Conservation (phyloP, 1,140 invertebrate species). For the Zelostemma sp. region DNA sequence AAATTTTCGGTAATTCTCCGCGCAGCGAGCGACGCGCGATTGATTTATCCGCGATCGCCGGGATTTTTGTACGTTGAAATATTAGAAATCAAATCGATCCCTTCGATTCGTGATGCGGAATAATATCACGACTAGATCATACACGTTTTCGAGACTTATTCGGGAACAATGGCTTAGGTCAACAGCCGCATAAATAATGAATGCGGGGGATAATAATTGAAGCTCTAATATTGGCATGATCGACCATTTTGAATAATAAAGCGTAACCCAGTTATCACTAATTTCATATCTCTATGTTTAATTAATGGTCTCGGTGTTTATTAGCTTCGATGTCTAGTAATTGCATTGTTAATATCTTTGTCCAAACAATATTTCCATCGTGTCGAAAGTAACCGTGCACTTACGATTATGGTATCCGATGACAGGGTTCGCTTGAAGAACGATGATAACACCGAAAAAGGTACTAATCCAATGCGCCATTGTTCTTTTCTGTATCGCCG, state of each 20-base stretch:
- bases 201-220: neutral
- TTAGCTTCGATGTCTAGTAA: too few relatives aligned
- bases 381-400: conserved; percentile 20
- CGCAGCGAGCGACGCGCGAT: conserved; percentile 9
- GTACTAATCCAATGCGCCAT: neutral
- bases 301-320: too few relatives aligned
- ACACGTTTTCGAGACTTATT: neutral
- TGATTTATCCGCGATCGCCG: conserved; percentile 10
- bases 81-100: too few relatives aligned
- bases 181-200: neutral
- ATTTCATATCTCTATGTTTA: too few relatives aligned
- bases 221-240: neutral
- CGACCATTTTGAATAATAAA: neutral
- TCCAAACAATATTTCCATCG: too few relatives aligned
- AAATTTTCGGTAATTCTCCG: too few relatives aligned
- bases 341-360: too few relatives aligned
- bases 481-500: conserved; percentile 11
- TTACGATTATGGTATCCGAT: conserved; percentile 48
- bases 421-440: neutral
- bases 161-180: neutral
- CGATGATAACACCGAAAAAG: neutral
- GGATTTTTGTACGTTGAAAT: too few relatives aligned
- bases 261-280: neutral
- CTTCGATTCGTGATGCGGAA: too few relatives aligned
- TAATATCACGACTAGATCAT: too few relatives aligned